Conservation (phyloP, 2,888 invertebrate genomes). For the Dinocampus coccinellae region DNA sequence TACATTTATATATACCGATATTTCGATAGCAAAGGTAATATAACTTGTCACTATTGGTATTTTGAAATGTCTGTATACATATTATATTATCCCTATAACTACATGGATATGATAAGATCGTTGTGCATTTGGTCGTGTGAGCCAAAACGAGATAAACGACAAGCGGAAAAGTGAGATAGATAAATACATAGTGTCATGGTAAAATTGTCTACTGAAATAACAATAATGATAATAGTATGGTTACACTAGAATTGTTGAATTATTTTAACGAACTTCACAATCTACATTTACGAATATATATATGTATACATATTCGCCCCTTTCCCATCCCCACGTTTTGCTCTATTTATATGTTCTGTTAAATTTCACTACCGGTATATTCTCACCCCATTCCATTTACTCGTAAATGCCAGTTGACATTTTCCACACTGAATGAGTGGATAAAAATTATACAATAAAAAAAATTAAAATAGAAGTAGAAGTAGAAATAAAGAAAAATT, state of each 20-base stretch:
- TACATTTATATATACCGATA: constrained; percentile 10
- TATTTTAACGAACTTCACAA: not conserved
- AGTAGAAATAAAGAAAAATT: too few relatives aligned
- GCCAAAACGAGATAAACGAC: not conserved
- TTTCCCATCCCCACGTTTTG: too few relatives aligned
- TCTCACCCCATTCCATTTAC: not conserved
- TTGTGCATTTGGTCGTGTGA: not conserved
- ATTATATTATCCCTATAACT: not conserved
- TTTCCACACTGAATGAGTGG: not conserved
- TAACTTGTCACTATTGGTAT: not conserved
- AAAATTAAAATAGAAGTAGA: not conserved
- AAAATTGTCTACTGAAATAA: not conserved
- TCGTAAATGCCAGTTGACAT: not conserved
- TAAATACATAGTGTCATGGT: not conserved
- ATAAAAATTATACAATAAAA: not conserved
- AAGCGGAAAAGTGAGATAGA: not conserved
- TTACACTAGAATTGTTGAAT: not conserved
- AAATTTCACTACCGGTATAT: not conserved
- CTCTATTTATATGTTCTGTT: not conserved
- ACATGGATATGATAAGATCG: not conserved
- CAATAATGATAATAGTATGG: not conserved
- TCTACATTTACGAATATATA: not conserved
- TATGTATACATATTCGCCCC: too few relatives aligned
- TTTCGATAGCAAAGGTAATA: constrained; percentile 11
- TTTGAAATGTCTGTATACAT: not conserved